Base-by-base conservation (phyloP, 2,113 vertebrate genomes). In the Rutilus rutilus region DNA sequence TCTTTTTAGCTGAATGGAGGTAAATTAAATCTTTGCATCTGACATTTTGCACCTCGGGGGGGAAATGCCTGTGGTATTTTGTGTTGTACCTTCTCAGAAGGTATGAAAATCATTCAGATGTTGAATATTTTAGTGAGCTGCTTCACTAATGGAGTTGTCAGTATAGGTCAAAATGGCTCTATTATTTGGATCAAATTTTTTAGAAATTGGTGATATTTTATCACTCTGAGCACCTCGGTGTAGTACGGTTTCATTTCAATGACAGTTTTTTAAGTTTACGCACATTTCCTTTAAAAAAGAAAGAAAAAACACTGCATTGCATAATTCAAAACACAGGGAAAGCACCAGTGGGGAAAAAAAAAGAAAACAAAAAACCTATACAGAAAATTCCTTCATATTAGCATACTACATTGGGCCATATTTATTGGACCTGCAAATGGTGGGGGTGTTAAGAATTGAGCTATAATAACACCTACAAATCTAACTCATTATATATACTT, bases 11-110 rank as follows among this genome's bases (percentile, higher is more conserved):
- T 69, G 59, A 79, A 78, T 25, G 19, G 36, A 76, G 77, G 45
- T 67, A 45, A 73, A 73, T 85, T 15, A 76, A 39, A 54, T 78
- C 50, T 88, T 88, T 50, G 60, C 47, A 59, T 45, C 33, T 83
- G 73, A 84, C 83, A 83, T 76, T 87, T 87, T 71, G 69, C 10
- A 73, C 36, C 39, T 45, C 36, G 4, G 36, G 36, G 36, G 67
- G 36, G 17, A n/a, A 45, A 73, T 73, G 69, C 36, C 36, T 42
- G 33, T 71, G 36, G 64, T 17, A 10, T 19, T 71, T 71, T 71
- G 67, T 71, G 33, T n/a, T 39, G 67, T 71, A 39, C 33, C 67
- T 71, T 39, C 67, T 42, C 21, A 42, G 67, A 21, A 23, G 67
- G 36, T 42, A 42, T 42, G 36, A 39, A 71, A 71, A 71, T 71